Percentiles rank a stretch among this genome's conserved stretches.
Evolutionary conservation across 2,113 vertebrate species (phyloP).

Genomic region (Riparia riparia): DNA sequence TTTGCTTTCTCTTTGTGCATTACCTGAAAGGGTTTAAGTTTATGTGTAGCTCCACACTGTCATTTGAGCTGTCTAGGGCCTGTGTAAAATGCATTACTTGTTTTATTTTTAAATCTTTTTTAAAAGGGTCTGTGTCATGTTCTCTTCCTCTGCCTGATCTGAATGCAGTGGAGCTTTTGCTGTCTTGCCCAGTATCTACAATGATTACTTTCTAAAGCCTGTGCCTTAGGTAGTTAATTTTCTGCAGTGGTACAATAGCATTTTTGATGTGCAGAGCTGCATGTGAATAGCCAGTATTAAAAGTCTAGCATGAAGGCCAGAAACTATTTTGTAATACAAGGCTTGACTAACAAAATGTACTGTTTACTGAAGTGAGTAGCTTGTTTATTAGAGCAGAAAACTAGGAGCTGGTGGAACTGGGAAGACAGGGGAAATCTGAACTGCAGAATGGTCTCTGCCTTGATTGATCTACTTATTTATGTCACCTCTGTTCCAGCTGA

Average conservation of each 20-base stretch:
- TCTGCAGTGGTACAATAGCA: background rate
- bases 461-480: background rate
- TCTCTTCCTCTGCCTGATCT: background rate
- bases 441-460: background rate
- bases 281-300: slow-evolving; percentile 2
- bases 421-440: background rate
- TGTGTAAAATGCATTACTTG: background rate
- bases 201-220: slow-evolving; percentile 7
- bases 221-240: slow-evolving; percentile 27
- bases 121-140: background rate
- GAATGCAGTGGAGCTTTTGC: background rate
- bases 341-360: background rate
- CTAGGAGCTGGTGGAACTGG: background rate
- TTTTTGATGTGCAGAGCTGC: slow-evolving; percentile 13
- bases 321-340: background rate
- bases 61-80: background rate
- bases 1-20: background rate
- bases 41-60: background rate
- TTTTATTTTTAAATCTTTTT: background rate
- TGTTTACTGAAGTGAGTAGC: background rate
- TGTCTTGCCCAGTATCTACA: background rate
- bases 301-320: background rate
- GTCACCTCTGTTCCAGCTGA: background rate
- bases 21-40: background rate
- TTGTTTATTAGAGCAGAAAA: slow-evolving; percentile 22